phyloP scores from a whole-genome alignment of 1,140 invertebrate species.

The Penaeus indicus region DNA sequence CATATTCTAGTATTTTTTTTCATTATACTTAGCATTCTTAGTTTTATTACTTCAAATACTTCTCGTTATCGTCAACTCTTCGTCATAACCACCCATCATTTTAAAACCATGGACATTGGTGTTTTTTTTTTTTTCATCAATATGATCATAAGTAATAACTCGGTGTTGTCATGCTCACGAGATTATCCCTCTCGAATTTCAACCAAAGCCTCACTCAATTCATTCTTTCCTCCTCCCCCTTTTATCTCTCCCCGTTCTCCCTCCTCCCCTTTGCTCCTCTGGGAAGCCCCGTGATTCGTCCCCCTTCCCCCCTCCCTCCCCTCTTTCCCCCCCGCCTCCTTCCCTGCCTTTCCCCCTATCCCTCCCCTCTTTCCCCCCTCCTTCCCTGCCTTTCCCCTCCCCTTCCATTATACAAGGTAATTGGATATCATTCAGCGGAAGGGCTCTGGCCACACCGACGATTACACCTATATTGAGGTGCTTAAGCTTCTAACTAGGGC shows the following conservation, averaged over 20 bases:
- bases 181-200: no score
- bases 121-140: no score
- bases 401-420: constrained; percentile 53
- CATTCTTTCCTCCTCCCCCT: not conserved
- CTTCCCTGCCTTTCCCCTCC: not conserved
- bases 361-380: not conserved
- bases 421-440: constrained; percentile 59
- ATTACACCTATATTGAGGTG: constrained; percentile 62
- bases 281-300: not conserved
- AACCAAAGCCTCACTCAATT: no score
- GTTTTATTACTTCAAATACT: no score
- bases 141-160: no score
- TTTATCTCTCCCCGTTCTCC: not conserved
- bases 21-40: no score
- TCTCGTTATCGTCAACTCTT: no score
- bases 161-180: no score
- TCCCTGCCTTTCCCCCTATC: not conserved
- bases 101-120: no score
- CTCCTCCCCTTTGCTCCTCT: not conserved
- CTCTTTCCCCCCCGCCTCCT: not conserved
- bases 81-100: no score
- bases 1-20: no score
- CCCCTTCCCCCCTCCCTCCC: not conserved
- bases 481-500: constrained; percentile 59
- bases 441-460: constrained; percentile 39